Evolutionary conservation across 2,888 invertebrate species (phyloP).

Genomic region (Eristalis pertinax): DNA sequence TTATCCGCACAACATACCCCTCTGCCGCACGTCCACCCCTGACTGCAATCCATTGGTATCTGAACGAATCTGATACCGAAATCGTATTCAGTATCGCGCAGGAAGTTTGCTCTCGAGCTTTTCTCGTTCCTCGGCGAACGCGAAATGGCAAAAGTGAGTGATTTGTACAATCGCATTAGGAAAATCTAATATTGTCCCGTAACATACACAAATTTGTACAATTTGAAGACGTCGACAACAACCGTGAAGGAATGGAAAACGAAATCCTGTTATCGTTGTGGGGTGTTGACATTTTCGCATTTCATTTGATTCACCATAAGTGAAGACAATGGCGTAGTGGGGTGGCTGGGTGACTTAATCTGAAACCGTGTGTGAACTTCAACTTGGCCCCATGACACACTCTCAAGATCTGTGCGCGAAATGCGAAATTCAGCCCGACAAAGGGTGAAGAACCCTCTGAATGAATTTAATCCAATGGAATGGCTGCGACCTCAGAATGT

Average conservation of each 20-base stretch:
- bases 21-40: not conserved
- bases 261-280: conserved; percentile 30
- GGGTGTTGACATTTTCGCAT: not conserved
- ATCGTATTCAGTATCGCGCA: conserved; percentile 47
- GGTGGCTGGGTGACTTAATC: not conserved
- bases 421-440: not conserved
- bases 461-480: not conserved
- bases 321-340: not conserved
- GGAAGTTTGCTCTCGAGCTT: conserved; percentile 39
- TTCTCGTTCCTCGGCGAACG: not conserved
- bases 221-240: conserved; percentile 12
- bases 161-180: conserved; percentile 69
- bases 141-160: conserved; percentile 38
- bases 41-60: conserved; percentile 10
- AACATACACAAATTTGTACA: conserved; percentile 35
- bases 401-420: not conserved
- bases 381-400: not conserved
- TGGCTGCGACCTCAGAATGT: not conserved
- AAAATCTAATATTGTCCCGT: conserved; percentile 54
- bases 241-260: conserved; percentile 39
- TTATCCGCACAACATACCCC: conserved; percentile 11
- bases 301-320: not conserved
- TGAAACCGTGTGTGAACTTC: not conserved
- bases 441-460: not conserved
- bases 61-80: conserved; percentile 45